A percentile compares a stretch with the other conserved stretches of the same genome.
phyloP scores from a whole-genome alignment of 2,113 vertebrate genomes.

The Rhinoptilus africanus region DNA sequence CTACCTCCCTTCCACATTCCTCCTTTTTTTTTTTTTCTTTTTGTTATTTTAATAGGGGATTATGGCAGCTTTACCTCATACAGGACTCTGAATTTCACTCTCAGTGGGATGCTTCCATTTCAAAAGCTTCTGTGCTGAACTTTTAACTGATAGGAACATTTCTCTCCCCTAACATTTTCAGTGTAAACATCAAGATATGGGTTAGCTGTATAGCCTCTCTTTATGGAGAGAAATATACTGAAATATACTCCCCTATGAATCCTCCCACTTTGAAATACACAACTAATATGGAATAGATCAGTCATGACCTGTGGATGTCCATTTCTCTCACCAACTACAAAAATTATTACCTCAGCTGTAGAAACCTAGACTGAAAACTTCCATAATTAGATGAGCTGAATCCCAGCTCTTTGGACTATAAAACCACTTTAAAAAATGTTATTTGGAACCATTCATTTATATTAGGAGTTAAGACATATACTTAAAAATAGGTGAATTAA shows the following conservation, averaged over 20 bases:
- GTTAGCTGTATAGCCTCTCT: not conserved
- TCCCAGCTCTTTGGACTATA: not conserved
- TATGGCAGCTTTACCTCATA: not conserved
- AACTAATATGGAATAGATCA: not conserved
- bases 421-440: not conserved
- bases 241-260: not conserved
- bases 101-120: not conserved
- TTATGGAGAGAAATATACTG: not conserved
- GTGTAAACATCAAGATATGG: not conserved
- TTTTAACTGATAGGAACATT: not conserved
- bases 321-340: not conserved
- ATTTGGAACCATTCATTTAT: not conserved
- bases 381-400: not conserved
- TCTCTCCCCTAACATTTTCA: not conserved
- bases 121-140: not conserved
- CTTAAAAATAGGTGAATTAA: not conserved
- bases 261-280: not conserved
- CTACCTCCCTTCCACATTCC: not conserved
- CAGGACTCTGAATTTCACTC: not conserved
- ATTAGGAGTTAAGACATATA: not conserved
- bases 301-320: not conserved
- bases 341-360: not conserved
- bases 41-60: not conserved
- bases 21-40: not conserved
- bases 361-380: not conserved